Evolutionary conservation across 1,140 invertebrate species (phyloP), one percentile per base, ranked within the genome.

Genomic region (Atta cephalotes): DNA sequence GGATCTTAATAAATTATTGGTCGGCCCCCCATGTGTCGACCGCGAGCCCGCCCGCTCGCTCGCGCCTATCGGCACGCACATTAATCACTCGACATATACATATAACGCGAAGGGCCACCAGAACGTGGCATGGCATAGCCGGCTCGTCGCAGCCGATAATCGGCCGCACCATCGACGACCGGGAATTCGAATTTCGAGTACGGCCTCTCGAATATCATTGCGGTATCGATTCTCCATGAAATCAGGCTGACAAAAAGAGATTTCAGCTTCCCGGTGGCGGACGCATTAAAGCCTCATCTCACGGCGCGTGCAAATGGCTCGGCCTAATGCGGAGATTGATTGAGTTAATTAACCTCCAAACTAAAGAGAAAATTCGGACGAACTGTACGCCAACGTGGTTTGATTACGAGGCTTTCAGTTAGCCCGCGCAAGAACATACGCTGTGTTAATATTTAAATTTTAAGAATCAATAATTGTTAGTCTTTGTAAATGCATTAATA

Each of bases 1-100:
- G 89, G 91, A 93, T 93, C 92, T 94, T 94, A 93, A 94, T 94
- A 94, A 94, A 94, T 94, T 94, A 94, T 93, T 91, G 87, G 89
- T 80, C 88, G 87, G 77, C 56, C n/a, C 70, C 74, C 74, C 66
- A 79, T 66, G 62, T 53, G 86, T 85, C 84, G 72, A 53, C 74
- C 56, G 85, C 65, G 80, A 60, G n/a, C 25, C 51, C 58, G 9
- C n/a, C 25, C 79, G 70, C 31, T 79, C 60, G 74, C 78, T 72
- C 81, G 86, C 49, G 81, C 85, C 88, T 92, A 92, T 93, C 92
- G 93, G 91, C 91, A 90, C 90, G 88, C 91, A 88, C 92, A 93
- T 94, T 94, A 94, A 94, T 94, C 93, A 94, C 88, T 53, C 74
- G 87, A 71, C 3, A 31, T 80, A 88, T 82, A 84, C 84, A 77